These are phyloP conservation scores for Balaeniceps rex DNA, from an alignment of 2,113 vertebrate species.

Conservation along the genomic window DNA sequence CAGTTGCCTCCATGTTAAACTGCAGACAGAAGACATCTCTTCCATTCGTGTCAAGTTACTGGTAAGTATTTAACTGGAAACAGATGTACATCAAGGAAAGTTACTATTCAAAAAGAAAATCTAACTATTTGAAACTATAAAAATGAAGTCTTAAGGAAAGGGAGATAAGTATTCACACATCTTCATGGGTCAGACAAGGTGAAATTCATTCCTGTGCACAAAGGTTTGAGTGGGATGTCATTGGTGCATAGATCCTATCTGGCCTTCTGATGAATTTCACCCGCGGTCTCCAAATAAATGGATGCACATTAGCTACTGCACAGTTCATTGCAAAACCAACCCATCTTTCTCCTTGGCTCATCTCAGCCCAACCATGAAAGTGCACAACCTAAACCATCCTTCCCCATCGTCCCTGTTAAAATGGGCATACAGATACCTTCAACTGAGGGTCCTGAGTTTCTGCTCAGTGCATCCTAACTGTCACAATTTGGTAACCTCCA, in stretches of 20 bases:
- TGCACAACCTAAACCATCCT: neutral
- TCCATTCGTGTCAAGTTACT: neutral
- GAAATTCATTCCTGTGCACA: neutral
- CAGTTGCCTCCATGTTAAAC: neutral
- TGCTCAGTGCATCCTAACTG: neutral
- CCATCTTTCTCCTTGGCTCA: neutral
- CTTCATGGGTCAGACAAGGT: neutral
- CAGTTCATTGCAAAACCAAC: neutral
- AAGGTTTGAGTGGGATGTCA: neutral
- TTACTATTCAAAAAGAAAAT: neutral
- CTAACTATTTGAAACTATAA: neutral
- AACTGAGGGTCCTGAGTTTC: neutral
- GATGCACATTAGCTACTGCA: neutral
- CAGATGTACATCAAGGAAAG: neutral
- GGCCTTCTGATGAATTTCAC: neutral
- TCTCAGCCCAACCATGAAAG: neutral
- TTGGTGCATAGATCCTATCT: neutral
- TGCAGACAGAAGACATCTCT: neutral
- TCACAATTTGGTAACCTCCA: neutral
- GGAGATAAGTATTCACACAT: neutral
- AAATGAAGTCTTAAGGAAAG: conserved; percentile 13
- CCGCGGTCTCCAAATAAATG: neutral
- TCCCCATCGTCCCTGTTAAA: neutral
- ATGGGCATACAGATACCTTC: neutral
- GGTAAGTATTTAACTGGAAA: neutral